Conservation (phyloP, 2,113 vertebrate genomes). For the Hucho hucho region DNA sequence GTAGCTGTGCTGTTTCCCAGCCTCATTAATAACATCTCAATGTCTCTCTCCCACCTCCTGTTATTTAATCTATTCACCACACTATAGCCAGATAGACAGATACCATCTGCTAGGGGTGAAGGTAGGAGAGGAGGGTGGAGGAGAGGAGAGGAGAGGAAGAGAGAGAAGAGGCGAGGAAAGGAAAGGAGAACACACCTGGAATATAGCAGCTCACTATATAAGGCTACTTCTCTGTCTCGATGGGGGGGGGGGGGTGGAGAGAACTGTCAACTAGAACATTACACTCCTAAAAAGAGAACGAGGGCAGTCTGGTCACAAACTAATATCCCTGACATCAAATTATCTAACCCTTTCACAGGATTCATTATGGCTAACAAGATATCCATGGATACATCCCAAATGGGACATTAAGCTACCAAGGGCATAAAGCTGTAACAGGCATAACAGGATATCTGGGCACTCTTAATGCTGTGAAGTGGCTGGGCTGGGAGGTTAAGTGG, state of each 20-base stretch:
- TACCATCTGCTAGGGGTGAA: constrained; percentile 5
- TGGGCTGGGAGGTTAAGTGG: neutral
- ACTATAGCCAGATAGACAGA: neutral
- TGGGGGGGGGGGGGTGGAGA: neutral
- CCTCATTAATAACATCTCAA: neutral
- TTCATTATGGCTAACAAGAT: neutral
- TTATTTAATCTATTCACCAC: constrained; percentile 4
- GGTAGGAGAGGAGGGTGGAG: neutral
- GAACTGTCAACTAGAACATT: neutral
- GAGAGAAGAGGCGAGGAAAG: neutral
- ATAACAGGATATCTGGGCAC: constrained; percentile 2
- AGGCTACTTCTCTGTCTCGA: neutral
- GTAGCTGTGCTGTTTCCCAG: neutral
- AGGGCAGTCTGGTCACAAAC: neutral
- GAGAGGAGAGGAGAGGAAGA: neutral
- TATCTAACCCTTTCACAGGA: neutral
- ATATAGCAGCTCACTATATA: constrained; percentile 10
- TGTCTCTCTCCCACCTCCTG: constrained; percentile 4
- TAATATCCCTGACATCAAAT: constrained; percentile 2
- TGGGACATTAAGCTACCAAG: neutral
- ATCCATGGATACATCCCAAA: neutral
- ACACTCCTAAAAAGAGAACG: neutral
- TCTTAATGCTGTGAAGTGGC: neutral
- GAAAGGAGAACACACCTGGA: constrained; percentile 2
- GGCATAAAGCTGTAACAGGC: neutral